Base-by-base conservation (phyloP, 1,140 invertebrate genomes). In the Pristionchus pacificus region DNA sequence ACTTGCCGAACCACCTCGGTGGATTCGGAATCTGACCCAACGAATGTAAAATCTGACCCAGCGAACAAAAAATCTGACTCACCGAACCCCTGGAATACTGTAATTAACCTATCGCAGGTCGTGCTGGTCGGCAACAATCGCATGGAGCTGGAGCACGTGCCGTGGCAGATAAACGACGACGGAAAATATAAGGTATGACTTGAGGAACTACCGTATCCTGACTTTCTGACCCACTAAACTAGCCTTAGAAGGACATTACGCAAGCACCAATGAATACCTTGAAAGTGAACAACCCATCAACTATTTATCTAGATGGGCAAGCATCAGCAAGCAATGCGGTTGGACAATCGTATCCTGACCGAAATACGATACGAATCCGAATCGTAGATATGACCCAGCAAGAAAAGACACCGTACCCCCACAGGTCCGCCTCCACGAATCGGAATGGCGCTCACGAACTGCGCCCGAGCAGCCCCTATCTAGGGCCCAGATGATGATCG, bases 81-180 rank as follows among this genome's bases (percentile, higher is more conserved):
- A 49, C 6, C 6, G 6, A 49, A 10, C 19, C 19, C 38, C 38
- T 49, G 38, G 38, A 49, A 10, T 49, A 49, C 38, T 6, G 38
- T 49, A 49, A 19, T 49, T 49, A n/a, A n/a, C n/a, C n/a, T n/a
- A n/a, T 19, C 38, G 6, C 38, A 49, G 57, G 90, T 94, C 14
- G 89, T 92, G 77, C 80, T 96, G 49, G 90, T 93, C 80, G 90
- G 91, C 31, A 93, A 92, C 80, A 87, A 77, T 87, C 80, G 88
- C 77, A 85, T 94, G 1, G 87, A 92, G 30, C 80, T 95, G 66
- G 59, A 73, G 65, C 68, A 83, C 61, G 57, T 74, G 58, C 75
- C 80, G 24, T 57, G 27, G 66, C 65, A 75, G 64, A 82, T 78
- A 64, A 38, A 78, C 72, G 84, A 82, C 86, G 88, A 72, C 89